Conservation (phyloP, 2,888 invertebrate species). For the Drosophila phalerata region DNA sequence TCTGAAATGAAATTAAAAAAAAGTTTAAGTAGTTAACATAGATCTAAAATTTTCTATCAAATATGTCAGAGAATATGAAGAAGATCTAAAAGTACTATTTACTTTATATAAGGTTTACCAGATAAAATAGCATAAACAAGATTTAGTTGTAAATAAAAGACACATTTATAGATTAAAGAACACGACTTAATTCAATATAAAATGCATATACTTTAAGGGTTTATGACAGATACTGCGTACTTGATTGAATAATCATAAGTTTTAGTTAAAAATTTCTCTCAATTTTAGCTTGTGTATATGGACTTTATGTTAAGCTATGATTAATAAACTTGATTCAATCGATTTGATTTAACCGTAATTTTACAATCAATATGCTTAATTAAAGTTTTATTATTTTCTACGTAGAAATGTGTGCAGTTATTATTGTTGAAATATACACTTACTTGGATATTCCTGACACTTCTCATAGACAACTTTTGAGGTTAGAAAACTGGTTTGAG, state of each 20-base stretch:
- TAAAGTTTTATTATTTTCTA: too few relatives aligned
- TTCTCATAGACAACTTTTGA: neutral
- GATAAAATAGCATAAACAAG: neutral
- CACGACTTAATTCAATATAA: neutral
- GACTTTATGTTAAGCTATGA: neutral
- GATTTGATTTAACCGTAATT: neutral
- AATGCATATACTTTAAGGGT: neutral
- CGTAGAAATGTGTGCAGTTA: too few relatives aligned
- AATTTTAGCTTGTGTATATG: neutral
- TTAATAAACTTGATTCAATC: neutral
- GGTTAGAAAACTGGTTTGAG: conserved; percentile 6
- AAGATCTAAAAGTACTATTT: too few relatives aligned
- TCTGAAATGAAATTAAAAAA: neutral
- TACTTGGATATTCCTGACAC: neutral
- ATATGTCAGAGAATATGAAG: too few relatives aligned
- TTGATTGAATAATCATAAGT: too few relatives aligned
- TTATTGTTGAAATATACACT: conserved; percentile 6
- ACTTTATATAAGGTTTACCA: too few relatives aligned
- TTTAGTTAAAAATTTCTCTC: neutral
- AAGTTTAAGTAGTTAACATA: too few relatives aligned
- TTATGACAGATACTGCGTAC: neutral
- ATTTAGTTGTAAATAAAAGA: neutral
- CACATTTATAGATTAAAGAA: neutral
- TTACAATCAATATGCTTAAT: neutral
- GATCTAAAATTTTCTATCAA: too few relatives aligned